Evolutionary conservation across 2,888 invertebrate genomes (phyloP).

Genomic region (Diarsia rubi): DNA sequence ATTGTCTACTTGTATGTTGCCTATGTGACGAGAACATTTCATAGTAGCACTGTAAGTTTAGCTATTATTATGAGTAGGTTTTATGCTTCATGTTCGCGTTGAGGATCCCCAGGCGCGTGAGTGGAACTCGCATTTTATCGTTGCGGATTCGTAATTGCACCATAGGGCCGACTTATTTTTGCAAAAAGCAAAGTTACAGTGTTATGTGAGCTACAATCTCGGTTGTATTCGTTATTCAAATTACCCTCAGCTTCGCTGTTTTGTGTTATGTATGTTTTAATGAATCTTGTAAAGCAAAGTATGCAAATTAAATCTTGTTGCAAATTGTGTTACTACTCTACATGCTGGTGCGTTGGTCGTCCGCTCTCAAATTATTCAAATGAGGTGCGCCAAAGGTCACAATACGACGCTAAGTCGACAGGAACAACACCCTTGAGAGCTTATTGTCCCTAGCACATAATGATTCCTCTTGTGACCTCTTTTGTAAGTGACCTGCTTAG

Average conservation of each 20-base stretch:
- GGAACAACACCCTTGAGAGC: slow-evolving; percentile 69
- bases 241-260: slow-evolving; percentile 31
- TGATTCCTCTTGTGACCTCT: slow-evolving; percentile 71
- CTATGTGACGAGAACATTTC: background rate
- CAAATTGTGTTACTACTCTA: slow-evolving; percentile 43
- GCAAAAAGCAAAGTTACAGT: slow-evolving; percentile 31
- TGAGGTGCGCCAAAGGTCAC: slow-evolving; percentile 69
- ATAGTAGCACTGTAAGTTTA: slow-evolving; percentile 7
- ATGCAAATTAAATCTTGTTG: slow-evolving; percentile 50
- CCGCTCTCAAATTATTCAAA: slow-evolving; percentile 67
- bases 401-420: slow-evolving; percentile 57
- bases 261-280: slow-evolving; percentile 32
- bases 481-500: slow-evolving; percentile 50
- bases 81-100: slow-evolving; percentile 12
- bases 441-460: slow-evolving; percentile 80
- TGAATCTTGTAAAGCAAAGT: slow-evolving; percentile 45
- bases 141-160: slow-evolving; percentile 52
- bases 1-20: slow-evolving; percentile 31
- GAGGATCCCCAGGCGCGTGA: slow-evolving; percentile 22
- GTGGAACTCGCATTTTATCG: slow-evolving; percentile 49
- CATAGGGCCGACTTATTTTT: slow-evolving; percentile 34
- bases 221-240: slow-evolving; percentile 38
- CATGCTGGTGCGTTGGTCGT: slow-evolving; percentile 29
- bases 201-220: slow-evolving; percentile 35
- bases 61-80: slow-evolving; percentile 16